Evolutionary conservation across 1,140 invertebrate species (phyloP).

Genomic region (Aphaenogaster ashmeadi): DNA sequence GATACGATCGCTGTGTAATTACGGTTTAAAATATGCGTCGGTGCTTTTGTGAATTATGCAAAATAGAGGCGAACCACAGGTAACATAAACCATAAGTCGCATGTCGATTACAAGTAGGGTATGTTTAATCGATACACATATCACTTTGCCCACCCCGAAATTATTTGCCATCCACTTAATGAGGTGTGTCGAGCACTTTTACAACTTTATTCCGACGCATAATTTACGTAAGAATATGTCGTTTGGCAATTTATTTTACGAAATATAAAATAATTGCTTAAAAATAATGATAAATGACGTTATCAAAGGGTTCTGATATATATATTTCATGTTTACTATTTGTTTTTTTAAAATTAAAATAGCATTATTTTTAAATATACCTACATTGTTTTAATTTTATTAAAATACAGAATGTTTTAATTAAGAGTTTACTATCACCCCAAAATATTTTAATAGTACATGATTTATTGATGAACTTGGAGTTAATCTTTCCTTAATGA

Average conservation of each 20-base stretch:
- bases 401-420: not conserved
- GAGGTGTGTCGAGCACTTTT: not conserved
- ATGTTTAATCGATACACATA: conserved; percentile 20
- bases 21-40: conserved; percentile 2
- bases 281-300: not conserved
- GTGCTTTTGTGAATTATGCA: conserved; percentile 60
- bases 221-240: conserved; percentile 14
- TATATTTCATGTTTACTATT: not conserved
- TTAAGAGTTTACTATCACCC: not conserved
- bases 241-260: not conserved
- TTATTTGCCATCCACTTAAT: conserved; percentile 35
- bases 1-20: not conserved
- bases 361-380: not conserved
- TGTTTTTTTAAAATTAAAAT: not conserved
- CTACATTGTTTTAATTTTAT: not conserved
- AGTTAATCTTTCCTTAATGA: not conserved
- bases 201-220: conserved; percentile 1
- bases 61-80: not conserved
- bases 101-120: not conserved
- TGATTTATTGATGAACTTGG: not conserved
- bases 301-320: not conserved
- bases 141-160: conserved; percentile 8
- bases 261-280: not conserved
- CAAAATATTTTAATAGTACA: not conserved
- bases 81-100: conserved; percentile 23